phyloP scores from a whole-genome alignment of 2,888 invertebrate species.

The Trypoxylon attenuatum region DNA sequence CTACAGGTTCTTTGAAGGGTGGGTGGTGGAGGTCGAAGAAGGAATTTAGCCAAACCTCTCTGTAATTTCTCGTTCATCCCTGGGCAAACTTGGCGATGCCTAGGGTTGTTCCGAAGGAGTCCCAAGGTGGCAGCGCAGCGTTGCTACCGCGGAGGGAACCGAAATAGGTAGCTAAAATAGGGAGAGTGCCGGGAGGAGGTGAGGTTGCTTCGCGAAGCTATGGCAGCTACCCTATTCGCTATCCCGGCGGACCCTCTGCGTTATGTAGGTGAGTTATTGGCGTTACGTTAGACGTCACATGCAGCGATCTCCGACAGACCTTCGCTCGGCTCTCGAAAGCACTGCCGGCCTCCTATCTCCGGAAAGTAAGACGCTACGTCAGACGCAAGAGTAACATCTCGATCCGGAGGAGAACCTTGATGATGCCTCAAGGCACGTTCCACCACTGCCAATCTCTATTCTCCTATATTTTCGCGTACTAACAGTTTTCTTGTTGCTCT shows the following conservation, averaged over 20 bases:
- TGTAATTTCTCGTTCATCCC: slow-evolving; percentile 67
- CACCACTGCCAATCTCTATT: background rate
- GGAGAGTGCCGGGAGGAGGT: slow-evolving; percentile 1
- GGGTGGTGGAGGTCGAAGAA: slow-evolving; percentile 48
- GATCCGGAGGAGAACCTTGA: slow-evolving; percentile 39
- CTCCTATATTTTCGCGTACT: background rate
- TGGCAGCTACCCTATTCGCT: slow-evolving; percentile 37
- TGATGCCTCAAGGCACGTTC: slow-evolving; percentile 18
- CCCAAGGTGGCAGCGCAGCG: slow-evolving; percentile 36
- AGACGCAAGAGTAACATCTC: slow-evolving; percentile 60
- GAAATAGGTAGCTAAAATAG: slow-evolving; percentile 11
- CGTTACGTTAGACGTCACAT: slow-evolving; percentile 66
- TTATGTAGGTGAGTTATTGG: slow-evolving; percentile 63
- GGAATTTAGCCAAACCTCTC: slow-evolving; percentile 61
- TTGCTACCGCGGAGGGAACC: background rate
- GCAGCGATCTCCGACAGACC: slow-evolving; percentile 53
- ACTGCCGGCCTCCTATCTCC: slow-evolving; percentile 41
- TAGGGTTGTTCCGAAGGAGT: slow-evolving; percentile 57
- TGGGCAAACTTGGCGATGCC: slow-evolving; percentile 57
- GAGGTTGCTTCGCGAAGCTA: slow-evolving; percentile 24
- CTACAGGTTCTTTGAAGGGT: no score
- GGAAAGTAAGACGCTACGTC: slow-evolving; percentile 55
- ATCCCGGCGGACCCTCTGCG: no score
- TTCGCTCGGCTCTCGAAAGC: slow-evolving; percentile 46
- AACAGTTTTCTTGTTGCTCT: no score